These are phyloP conservation scores for Paguma larvata DNA, from an alignment of 2,797 vertebrate genomes.

Conservation along the genomic window DNA sequence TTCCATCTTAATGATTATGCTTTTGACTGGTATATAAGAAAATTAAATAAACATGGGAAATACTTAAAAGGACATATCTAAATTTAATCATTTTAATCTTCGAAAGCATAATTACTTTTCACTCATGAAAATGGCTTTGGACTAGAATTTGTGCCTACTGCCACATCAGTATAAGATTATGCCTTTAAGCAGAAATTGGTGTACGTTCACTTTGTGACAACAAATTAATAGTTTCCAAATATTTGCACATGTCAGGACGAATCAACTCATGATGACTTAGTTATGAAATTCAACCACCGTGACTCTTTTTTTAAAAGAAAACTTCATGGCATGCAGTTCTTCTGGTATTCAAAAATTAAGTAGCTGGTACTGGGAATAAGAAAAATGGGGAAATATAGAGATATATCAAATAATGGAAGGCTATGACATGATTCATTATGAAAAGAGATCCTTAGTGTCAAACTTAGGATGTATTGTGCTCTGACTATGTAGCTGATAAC, in stretches of 20 bases:
- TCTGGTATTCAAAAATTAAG: conserved; percentile 45
- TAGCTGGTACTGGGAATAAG: neutral
- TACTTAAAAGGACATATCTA: conserved; percentile 29
- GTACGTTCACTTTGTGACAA: conserved; percentile 31
- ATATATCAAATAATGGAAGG: neutral
- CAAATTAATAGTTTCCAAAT: conserved; percentile 26
- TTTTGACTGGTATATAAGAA: conserved; percentile 44
- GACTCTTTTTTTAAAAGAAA: conserved; percentile 21
- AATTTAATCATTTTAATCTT: conserved; percentile 44
- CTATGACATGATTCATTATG: conserved; percentile 18
- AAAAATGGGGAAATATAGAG: neutral
- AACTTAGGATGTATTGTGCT: neutral
- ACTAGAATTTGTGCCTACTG: neutral
- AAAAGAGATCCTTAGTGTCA: conserved; percentile 42
- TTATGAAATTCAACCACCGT: conserved; percentile 15
- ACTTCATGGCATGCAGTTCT: neutral
- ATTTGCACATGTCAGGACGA: conserved; percentile 1
- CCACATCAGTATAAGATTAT: neutral
- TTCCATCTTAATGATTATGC: neutral
- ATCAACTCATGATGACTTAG: neutral
- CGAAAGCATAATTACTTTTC: conserved; percentile 18
- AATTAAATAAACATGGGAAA: conserved; percentile 7
- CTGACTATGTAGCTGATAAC: neutral
- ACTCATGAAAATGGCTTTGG: neutral
- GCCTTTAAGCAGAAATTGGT: neutral